Evolutionary conservation across 2,797 vertebrate species (phyloP).

Genomic region (Mareca penelope): DNA sequence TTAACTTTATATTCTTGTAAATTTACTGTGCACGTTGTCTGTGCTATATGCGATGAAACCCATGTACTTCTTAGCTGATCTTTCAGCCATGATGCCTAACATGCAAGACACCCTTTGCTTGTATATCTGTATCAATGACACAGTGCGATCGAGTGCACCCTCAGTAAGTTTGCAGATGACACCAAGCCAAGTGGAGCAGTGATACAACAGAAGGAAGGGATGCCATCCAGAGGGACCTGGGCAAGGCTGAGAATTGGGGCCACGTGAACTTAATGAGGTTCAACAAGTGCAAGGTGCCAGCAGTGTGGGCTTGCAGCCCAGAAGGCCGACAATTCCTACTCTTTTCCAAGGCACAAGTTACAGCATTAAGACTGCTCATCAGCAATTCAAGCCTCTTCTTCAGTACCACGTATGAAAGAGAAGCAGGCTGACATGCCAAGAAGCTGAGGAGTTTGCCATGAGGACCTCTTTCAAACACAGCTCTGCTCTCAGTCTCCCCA

Average conservation of each 20-base stretch:
- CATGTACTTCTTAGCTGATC: not conserved
- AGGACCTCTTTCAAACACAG: not conserved
- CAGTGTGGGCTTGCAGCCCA: no score
- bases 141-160: no score
- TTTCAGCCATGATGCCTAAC: not conserved
- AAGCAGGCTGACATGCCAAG: not conserved
- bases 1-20: conserved; percentile 28
- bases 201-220: no score
- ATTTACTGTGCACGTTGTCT: not conserved
- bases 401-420: fast-evolving
- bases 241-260: no score
- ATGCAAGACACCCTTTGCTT: not conserved
- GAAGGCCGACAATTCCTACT: not conserved
- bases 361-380: not conserved
- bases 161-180: no score
- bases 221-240: no score
- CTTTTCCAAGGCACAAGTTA: not conserved
- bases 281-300: no score
- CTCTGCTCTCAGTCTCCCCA: not conserved
- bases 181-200: no score
- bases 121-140: no score
- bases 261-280: no score
- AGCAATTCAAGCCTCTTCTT: not conserved
- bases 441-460: not conserved
- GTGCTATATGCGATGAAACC: not conserved